Conservation (phyloP, 37 sponge, comb jelly and placozoan genomes). For the Spongilla lacustris region DNA sequence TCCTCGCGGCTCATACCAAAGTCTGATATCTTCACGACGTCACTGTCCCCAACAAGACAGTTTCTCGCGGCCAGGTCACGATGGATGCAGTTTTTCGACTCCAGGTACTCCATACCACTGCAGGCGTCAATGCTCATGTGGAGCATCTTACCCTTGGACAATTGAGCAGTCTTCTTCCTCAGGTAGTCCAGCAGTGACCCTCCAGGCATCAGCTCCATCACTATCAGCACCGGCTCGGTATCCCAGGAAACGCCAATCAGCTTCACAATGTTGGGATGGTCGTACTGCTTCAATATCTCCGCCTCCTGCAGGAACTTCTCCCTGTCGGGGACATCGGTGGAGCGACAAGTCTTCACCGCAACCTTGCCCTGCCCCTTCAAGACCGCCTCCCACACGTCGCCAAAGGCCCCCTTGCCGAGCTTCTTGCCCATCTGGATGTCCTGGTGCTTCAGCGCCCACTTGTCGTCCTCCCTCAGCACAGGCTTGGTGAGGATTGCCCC, state of each 20-base stretch:
- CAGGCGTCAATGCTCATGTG: slow-evolving; percentile 64
- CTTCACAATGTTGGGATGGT: slow-evolving; percentile 80
- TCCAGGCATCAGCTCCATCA: slow-evolving; percentile 96
- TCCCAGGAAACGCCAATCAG: slow-evolving; percentile 77
- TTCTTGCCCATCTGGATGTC: slow-evolving; percentile 47
- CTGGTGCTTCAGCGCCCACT: slow-evolving; percentile 51
- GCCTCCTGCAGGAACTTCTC: slow-evolving; percentile 82
- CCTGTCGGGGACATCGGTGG: slow-evolving; percentile 66
- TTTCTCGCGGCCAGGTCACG: slow-evolving; percentile 86
- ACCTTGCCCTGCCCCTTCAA: slow-evolving; percentile 42
- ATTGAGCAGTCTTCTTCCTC: slow-evolving; percentile 62
- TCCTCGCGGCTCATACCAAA: slow-evolving; percentile 84
- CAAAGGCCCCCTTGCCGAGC: slow-evolving; percentile 86
- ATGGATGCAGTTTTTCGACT: slow-evolving; percentile 75
- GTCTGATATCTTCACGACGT: slow-evolving; percentile 79
- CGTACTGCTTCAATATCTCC: slow-evolving; percentile 77
- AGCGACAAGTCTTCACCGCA: slow-evolving; percentile 90
- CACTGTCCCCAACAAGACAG: slow-evolving; percentile 69
- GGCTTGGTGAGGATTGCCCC: slow-evolving; percentile 49
- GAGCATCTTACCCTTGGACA: slow-evolving; percentile 54
- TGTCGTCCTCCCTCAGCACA: slow-evolving; percentile 47
- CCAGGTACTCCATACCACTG: slow-evolving; percentile 82
- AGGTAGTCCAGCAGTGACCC: slow-evolving; percentile 89
- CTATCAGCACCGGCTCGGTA: slow-evolving; percentile 86
- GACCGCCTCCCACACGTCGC: slow-evolving; percentile 84